Base-by-base conservation (phyloP, 2,113 vertebrate species). In the Oxyura jamaicensis region DNA sequence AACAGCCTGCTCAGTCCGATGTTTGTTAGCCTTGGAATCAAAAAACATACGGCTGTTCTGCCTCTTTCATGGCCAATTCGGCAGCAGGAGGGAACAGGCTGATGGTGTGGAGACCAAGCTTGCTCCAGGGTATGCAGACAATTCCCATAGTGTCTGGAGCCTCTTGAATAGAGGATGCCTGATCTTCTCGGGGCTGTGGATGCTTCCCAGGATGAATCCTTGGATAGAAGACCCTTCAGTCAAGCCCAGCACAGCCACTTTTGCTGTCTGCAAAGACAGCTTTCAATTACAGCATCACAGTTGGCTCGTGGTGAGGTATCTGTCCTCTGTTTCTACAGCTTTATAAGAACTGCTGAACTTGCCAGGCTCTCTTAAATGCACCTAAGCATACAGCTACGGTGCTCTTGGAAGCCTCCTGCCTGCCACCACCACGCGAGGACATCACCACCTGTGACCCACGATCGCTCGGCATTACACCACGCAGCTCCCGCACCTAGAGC, bases 381-480 rank as follows among this genome's bases (percentile, higher is more conserved):
- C 63, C 83, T 66, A 68, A 86, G 41, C 23, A 77, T 42, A 6
- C 59, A 48, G 39, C 53, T 46, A 1, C 5, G 6, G 16, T 76
- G 20, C 7, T 2, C 28, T 46, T n/a, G 19, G 72, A 69, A 81
- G 74, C 41, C 29, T 81, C 62, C 13, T 56, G 29, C 46, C 69
- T 28, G 29, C 9, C 83, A 39, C 28, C 39, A 44, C 48, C 21
- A 39, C 2, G 1, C 4, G 2, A 3, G 25, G 50, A 78, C 10
- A 16, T 19, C 48, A 19, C 11, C 63, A 17, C 36, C 23, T 6
- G 8, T 4, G 3, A 17, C 36, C 23, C 7, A 7, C 4, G 3
- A 48, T 23, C 36, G 2, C 63, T 28, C 6, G 1, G 48, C 36
- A 17, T 8, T 2, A 3, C 0, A 1, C 2, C 25, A 6, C 44